Conservation (phyloP, 2,797 vertebrate species). For the Microcaecilia unicolor region DNA sequence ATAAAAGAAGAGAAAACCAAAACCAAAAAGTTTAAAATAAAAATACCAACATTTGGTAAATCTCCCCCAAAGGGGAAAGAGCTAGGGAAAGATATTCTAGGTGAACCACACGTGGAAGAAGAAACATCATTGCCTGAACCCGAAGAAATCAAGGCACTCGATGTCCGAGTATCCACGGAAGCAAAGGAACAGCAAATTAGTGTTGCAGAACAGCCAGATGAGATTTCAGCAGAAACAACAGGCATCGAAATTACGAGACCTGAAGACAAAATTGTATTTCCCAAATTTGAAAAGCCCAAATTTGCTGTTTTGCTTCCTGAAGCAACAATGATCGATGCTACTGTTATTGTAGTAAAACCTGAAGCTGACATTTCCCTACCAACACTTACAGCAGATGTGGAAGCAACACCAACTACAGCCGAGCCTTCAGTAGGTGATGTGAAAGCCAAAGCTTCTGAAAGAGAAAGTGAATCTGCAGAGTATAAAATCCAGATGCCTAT, state of each 20-base stretch:
- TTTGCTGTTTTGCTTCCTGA: too few species aligned
- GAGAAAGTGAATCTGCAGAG: neutral
- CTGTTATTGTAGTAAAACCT: too few species aligned
- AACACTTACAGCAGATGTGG: conserved; percentile 7
- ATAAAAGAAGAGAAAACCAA: conserved; percentile 21
- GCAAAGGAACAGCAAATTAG: conserved; percentile 4
- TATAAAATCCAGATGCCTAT: conserved; percentile 23
- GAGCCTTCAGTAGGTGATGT: conserved; percentile 5
- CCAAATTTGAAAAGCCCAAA: conserved; percentile 53
- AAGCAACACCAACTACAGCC: neutral
- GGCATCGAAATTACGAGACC: conserved; percentile 13
- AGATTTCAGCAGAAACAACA: neutral
- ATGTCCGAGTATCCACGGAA: neutral
- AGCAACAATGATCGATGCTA: too few species aligned
- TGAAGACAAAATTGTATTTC: conserved; percentile 44
- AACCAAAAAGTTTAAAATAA: conserved; percentile 30
- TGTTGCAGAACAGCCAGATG: neutral
- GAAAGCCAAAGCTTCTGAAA: neutral
- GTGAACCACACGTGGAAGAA: conserved; percentile 10
- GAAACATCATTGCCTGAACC: conserved; percentile 1
- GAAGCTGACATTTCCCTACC: conserved; percentile 33
- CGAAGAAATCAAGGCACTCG: conserved; percentile 13
- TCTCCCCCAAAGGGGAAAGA: conserved; percentile 19
- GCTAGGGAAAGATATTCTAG: conserved; percentile 2
- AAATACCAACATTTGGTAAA: conserved; percentile 24